Percentiles rank a stretch among this genome's conserved stretches.
Conservation (phyloP, 2,113 vertebrate genomes). For the Gorsachius goisagi region DNA sequence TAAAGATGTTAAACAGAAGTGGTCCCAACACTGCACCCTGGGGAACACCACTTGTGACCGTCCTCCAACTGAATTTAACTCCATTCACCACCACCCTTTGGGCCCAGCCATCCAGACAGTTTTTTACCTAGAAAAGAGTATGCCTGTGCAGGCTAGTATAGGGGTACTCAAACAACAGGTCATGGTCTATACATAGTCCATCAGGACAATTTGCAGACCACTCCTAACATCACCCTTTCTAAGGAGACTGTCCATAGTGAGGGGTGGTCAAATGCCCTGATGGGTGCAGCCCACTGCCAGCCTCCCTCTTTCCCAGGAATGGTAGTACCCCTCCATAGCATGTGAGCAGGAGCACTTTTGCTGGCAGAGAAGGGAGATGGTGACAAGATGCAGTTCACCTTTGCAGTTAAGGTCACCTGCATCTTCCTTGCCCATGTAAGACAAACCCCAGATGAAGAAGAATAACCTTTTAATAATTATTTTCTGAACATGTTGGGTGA, state of each 20-base stretch:
- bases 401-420: not conserved
- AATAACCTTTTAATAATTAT: not conserved
- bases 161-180: not conserved
- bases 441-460: not conserved
- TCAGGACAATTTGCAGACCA: not conserved
- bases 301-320: not conserved
- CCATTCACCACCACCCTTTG: too few species aligned
- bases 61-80: too few species aligned
- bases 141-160: not conserved
- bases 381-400: not conserved
- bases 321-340: not conserved
- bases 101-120: too few species aligned
- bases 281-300: not conserved
- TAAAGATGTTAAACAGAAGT: too few species aligned
- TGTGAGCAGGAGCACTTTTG: not conserved
- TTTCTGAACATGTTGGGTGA: not conserved
- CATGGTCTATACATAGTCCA: not conserved
- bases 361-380: not conserved
- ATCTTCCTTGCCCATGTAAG: not conserved
- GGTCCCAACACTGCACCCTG: too few species aligned
- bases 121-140: too few species aligned
- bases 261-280: not conserved
- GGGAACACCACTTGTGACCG: too few species aligned
- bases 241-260: not conserved
- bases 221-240: not conserved